phyloP scores from a whole-genome alignment of 1,140 invertebrate genomes.

The Hycleus phaleratus region DNA sequence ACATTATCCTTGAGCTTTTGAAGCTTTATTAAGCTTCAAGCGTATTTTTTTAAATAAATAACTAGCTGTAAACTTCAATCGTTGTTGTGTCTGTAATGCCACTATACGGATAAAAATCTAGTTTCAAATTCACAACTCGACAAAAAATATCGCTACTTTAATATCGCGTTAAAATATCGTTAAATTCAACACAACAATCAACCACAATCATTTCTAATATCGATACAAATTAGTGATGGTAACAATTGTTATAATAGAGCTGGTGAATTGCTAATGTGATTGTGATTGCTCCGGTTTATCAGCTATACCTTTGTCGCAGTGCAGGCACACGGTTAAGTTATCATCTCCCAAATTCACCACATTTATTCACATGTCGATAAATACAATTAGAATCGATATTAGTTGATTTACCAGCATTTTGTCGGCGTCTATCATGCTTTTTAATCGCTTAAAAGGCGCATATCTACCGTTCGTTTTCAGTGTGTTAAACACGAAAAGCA shows the following conservation, averaged over 20 bases:
- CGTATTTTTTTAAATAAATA: too few species aligned
- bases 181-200: too few species aligned
- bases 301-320: constrained; percentile 25
- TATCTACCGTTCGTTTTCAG: not conserved
- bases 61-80: too few species aligned
- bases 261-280: constrained; percentile 36
- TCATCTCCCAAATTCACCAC: not conserved
- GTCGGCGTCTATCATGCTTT: not conserved
- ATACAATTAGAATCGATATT: not conserved
- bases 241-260: constrained; percentile 28
- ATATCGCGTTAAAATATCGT: too few species aligned
- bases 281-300: constrained; percentile 36
- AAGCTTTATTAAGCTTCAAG: too few species aligned
- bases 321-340: constrained; percentile 3
- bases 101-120: too few species aligned
- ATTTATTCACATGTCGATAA: constrained; percentile 1
- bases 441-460: not conserved
- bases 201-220: too few species aligned
- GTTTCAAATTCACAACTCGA: too few species aligned
- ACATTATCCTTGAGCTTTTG: too few species aligned
- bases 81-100: too few species aligned
- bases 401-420: not conserved
- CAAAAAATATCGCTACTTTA: too few species aligned
- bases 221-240: too few species aligned
- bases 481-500: not conserved